Base-by-base conservation (phyloP, 2,888 invertebrate genomes). In the Parasteatoda lunata region DNA sequence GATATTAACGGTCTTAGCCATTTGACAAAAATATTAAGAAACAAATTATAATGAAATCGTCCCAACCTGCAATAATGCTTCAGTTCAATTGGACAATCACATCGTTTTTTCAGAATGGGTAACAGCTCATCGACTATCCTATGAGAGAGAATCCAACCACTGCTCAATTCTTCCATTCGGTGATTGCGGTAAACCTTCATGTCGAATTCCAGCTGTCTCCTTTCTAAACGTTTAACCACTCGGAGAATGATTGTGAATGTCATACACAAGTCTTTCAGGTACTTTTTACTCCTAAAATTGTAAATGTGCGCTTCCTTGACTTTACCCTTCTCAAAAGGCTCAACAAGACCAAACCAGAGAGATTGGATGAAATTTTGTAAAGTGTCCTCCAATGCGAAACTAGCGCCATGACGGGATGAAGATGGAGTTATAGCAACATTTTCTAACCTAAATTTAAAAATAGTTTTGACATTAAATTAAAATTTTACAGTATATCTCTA, bases 11-110 rank as follows among this genome's bases (percentile, higher is more conserved):
- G 3, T 15, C 0, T 66, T 15, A 15, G 15, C 45, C 45, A 9
- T 15, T 15, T 15, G 15, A 15, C 45, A 48, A 48, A 69, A 1
- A 11, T 5, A 1, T 2, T 15, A 8, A 69, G 64, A 4, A 66
- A 6, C 8, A 47, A 5, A 13, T 15, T 3, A 30, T 0, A 30
- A 30, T 30, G 30, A 30, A 30, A 30, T 30, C 2, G 30, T 7
- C 15, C 70, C 30, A 8, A 85, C 85, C 87, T 81, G 78, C 87
- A 87, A 65, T 7, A n/a, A 48, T 87, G 87, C 15, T 87, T 65
- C 47, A 87, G 47, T 7, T 64, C 64, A 8, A 64, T 51, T 13
- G 73, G 72, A 11, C n/a, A 7, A 5, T 5, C 72, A 8, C 64
- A 87, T 48, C 87, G 65, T 15, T 73, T n/a, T 0, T n/a, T 59